Base-by-base conservation (phyloP, 2,888 invertebrate genomes). In the Pterobdella sp. region DNA sequence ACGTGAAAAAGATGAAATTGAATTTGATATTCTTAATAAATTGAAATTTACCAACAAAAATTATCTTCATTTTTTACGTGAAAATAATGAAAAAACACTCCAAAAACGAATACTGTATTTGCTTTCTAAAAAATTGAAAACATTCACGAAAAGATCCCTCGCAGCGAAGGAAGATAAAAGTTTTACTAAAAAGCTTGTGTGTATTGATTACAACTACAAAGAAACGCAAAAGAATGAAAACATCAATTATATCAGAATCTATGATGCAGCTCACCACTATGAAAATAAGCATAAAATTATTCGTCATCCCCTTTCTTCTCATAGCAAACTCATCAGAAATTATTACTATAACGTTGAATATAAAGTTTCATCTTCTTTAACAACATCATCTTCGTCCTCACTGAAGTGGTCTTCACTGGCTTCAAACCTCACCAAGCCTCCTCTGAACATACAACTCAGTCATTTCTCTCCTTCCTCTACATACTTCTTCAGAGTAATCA, bases 401-500 rank as follows among this genome's bases (percentile, higher is more conserved):
- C n/a, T 3, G 4, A 22, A 4, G n/a, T 56, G 60, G 60, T n/a
- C 26, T 4, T 26, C n/a, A 26, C 60, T 56, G 14, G n/a, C 60
- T 22, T 56, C 60, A 22, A 56, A 56, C n/a, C 60, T 56, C 7
- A 56, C 60, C 4, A 22, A n/a, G 4, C 60, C 60, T 56, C 60
- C 60, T 26, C 26, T 56, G n/a, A 56, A 56, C 60, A 7, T 56
- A 22, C 18, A 26, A 26, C 60, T 56, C n/a, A 56, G 60, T 26
- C 60, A 26, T 22, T 26, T 56, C 26, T 56, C 60, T 3, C n/a
- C 4, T 4, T 4, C 60, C 14, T 26, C 60, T 26, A 56, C 60
- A 22, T 56, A 56, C 60, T 56, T 56, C n/a, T 56, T 56, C 60
- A 56, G 60, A 22, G 60, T 56, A 22, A 56, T 26, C 14, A 56